Evolutionary conservation across 2,888 invertebrate species (phyloP), one percentile per base, ranked within the genome.

Genomic region (Hirtodrosophila alboralis): DNA sequence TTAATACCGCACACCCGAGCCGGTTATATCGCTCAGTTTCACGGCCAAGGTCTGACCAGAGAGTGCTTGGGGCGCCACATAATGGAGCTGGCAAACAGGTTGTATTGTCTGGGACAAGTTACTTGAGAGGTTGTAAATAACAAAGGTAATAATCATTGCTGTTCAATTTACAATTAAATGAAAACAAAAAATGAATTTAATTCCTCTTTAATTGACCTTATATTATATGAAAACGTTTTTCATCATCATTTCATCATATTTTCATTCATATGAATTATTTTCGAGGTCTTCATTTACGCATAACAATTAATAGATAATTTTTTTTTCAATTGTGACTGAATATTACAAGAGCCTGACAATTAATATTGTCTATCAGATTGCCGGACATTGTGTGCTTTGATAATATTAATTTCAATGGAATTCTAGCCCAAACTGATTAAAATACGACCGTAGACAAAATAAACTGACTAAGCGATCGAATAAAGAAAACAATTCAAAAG

Each of bases 21-120:
- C 67, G 70, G 70, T 71, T 71, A 53, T 30, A 44, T 36, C 26
- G 36, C 44, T 56, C 21, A 21, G 49, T 47, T 73, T 69, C 72
- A 72, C 43, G 72, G 72, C 65, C 72, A 72, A 72, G 72, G 72
- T 73, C 65, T 59, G 52, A 13, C 16, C 34, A 34, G 18, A 44
- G 30, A 3, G 30, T 1, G 43, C 16, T 40, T 27, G 16, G 33
- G 44, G 13, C 10, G 40, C 33, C 37, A 28, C 21, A 7, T 2
- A 27, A 44, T 5, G 36, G 13, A 33, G 26, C 47, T 26, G 27
- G 6, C 9, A 45, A 64, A 45, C 48, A 10, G 51, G 43, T 54
- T 58, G 10, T 27, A 5, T n/a, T 16, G 21, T 26, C 44, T 26
- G 12, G 5, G 5, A 44, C 26, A 33, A 14, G 56, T 27, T 48